These are phyloP conservation scores for Halocynthia aurantium DNA, from an alignment of 23 tunicate species.

Conservation along the genomic window DNA sequence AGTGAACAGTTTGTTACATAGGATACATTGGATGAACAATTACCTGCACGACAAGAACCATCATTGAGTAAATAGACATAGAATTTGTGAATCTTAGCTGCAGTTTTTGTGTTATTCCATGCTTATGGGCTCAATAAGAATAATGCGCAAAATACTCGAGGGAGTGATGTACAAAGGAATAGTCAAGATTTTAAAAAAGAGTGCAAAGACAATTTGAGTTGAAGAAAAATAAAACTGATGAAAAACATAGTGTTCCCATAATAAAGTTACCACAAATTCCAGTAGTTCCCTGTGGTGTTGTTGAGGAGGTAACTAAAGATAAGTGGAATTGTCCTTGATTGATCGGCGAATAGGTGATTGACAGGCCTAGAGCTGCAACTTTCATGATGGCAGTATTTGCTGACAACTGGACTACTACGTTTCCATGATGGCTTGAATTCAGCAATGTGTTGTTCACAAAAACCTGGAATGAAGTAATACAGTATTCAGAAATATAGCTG, in stretches of 20 bases:
- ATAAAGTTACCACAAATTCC: conserved; percentile 9
- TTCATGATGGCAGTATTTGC: conserved; percentile 2
- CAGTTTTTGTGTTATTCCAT: no score
- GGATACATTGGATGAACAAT: not conserved
- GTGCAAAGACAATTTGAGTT: no score
- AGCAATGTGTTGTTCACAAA: not conserved
- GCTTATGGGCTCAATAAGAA: no score
- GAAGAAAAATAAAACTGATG: not conserved
- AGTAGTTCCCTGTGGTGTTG: not conserved
- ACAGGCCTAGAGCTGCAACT: conserved; percentile 2
- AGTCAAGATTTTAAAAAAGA: no score
- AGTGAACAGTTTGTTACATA: not conserved
- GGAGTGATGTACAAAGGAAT: no score
- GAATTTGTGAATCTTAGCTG: not conserved
- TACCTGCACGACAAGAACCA: not conserved
- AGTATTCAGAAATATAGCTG: no score
- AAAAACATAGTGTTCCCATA: not conserved
- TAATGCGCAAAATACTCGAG: no score
- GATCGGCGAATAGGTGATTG: not conserved
- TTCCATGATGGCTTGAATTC: not conserved
- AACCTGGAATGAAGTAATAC: not conserved
- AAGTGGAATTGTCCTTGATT: not conserved
- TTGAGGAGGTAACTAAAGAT: not conserved
- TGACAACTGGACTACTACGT: not conserved
- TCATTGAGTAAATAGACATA: not conserved